Evolutionary conservation across 2,113 vertebrate species (phyloP), one percentile per base, ranked within the genome.

Genomic region (Turdus rufiventris): DNA sequence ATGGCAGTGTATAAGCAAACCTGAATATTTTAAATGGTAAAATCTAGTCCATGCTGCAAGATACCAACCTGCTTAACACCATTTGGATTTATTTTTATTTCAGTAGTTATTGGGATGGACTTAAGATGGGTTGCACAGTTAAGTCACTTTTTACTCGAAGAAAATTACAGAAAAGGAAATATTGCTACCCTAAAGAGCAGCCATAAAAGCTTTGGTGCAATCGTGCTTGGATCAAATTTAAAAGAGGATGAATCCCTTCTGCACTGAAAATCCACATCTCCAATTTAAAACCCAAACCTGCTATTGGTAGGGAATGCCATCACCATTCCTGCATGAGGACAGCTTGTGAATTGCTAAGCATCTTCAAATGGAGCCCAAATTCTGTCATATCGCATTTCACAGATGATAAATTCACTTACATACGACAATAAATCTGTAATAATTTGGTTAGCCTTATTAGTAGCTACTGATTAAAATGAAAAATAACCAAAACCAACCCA

Each of bases 11-110:
- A 70, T 65, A 92, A 72, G 66, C 84, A 89, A 95, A 87, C 51
- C 84, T 79, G 93, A 96, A 85, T 89, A 91, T 92, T 92, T 85
- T 79, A 82, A 58, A 43, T 36, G 71, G 50, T 42, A 79, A 45
- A 89, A 87, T 54, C 42, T 33, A n/a, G 74, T 34, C 36, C 71
- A 85, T 65, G 58, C 87, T 50, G 45, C 54, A 62, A 6, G 1
- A 61, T 28, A 73, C 17, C 70, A 54, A 34, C 14, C 38, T 58
- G 34, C 81, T 76, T 89, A 70, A 72, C 16, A 8, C 11, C 42
- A 12, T 79, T 62, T 57, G 33, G 48, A 38, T 60, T 87, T 79
- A 17, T 51, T 91, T 91, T 71, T 10, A 47, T 77, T 91, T 68
- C 70, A 61, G 28, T 47, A 65, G 19, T 38, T 42, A 33, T 78